Evolutionary conservation across 2,113 vertebrate genomes (phyloP), one percentile per base, ranked within the genome.

Genomic region (Hipposideros armiger): DNA sequence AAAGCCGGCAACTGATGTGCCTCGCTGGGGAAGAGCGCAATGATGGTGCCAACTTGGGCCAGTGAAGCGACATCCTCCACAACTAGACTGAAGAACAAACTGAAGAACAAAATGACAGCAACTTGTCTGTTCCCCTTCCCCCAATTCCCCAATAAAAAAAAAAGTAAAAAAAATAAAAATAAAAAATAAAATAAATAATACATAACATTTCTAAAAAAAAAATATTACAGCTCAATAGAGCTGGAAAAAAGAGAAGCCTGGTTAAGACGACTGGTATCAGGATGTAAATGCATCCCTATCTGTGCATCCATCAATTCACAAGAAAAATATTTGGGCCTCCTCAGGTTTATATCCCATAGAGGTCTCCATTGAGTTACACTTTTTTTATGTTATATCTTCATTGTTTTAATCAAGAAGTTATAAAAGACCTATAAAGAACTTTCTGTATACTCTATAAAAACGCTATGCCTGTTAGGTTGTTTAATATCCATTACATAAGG

Each of bases 401-500:
- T 45, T 70, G 86, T 70, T 76, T 50, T 54, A 26, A 91, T 60
- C 40, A 90, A 90, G 30, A 10, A 7, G 24, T 82, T 91, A 88
- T 67, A 76, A 77, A 89, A 76, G 60, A 14, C 15, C 36, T n/a
- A 56, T 52, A 40, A 78, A 84, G 56, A 69, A 74, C 14, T 69
- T 88, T 70, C 87, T 70, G 16, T 42, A 77, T 54, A 69, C 0
- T 50, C 47, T 54, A 36, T 15, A 42, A 87, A 89, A 87, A 6
- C 54, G 24, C 19, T 32, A 17, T 6, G 52, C 73, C 67, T 52
- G 50, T 15, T 81, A 78, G 1, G 3, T 64, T 84, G 26, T 64
- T 94, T 56, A 77, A 45, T 77, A 67, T 52, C 14, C 81, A 64
- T 93, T 73, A 77, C 40, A 64, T 60, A 82, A 82, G 40, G 94